Conservation (phyloP, 2,797 vertebrate species). For the Periparus ater region DNA sequence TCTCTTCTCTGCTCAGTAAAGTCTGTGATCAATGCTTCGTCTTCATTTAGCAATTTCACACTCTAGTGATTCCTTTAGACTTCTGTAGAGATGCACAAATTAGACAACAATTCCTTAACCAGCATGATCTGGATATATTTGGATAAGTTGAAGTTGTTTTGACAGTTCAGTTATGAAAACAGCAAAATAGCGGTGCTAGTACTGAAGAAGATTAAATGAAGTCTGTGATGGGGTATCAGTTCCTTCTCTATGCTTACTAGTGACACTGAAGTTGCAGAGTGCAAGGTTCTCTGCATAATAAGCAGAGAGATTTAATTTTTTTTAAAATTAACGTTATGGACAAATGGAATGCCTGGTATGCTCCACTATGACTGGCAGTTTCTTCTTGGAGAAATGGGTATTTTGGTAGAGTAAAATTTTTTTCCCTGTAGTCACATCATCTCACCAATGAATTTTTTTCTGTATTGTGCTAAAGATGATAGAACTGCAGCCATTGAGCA, state of each 20-base stretch:
- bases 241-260: neutral
- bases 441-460: neutral
- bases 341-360: neutral
- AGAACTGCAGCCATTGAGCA: neutral
- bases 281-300: neutral
- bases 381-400: neutral
- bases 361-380: neutral
- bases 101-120: neutral
- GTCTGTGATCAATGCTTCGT: neutral
- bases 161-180: conserved; percentile 21
- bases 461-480: neutral
- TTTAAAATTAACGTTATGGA: neutral
- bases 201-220: neutral
- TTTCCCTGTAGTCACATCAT: neutral
- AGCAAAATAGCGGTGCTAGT: neutral
- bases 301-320: neutral
- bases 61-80: conserved; percentile 25
- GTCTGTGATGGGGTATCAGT: neutral
- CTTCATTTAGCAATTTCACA: conserved; percentile 20
- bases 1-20: neutral
- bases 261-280: neutral
- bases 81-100: conserved; percentile 8
- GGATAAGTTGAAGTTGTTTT: neutral
- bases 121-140: neutral
- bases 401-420: neutral